These are phyloP conservation scores for Siphamia tubifer DNA, from an alignment of 2,113 vertebrate genomes.

Conservation along the genomic window DNA sequence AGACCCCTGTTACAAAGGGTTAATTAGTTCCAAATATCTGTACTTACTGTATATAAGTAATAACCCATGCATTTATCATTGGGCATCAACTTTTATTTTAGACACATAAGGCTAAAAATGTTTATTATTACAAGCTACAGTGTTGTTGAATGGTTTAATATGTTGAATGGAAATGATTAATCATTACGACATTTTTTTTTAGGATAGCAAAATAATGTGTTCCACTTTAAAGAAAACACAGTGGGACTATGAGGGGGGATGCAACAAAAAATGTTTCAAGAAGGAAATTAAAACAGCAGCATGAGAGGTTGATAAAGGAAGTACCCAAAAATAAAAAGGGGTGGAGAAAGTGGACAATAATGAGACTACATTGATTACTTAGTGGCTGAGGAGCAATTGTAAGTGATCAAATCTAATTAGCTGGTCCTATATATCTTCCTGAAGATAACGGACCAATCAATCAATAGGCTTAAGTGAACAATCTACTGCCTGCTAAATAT, in stretches of 20 bases:
- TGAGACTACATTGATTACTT: slow-evolving; percentile 66
- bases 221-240: not conserved
- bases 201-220: too few relatives aligned
- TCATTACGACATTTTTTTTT: too few relatives aligned
- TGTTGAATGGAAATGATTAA: too few relatives aligned
- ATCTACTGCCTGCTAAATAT: slow-evolving; percentile 58
- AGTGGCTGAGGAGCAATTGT: slow-evolving; percentile 63
- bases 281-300: not conserved
- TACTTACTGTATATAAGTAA: too few relatives aligned
- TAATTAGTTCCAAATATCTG: too few relatives aligned
- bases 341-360: slow-evolving; percentile 45
- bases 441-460: slow-evolving; percentile 68
- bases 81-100: too few relatives aligned
- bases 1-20: too few relatives aligned
- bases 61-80: too few relatives aligned
- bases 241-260: not conserved
- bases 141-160: too few relatives aligned
- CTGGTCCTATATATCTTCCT: slow-evolving; percentile 62
- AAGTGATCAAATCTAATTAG: slow-evolving; percentile 79
- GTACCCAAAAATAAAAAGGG: slow-evolving; percentile 17
- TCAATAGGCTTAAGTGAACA: slow-evolving; percentile 67
- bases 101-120: too few relatives aligned
- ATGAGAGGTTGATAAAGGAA: slow-evolving; percentile 16
- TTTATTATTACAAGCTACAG: too few relatives aligned
- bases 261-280: not conserved